Evolutionary conservation across 2,797 vertebrate genomes (phyloP).

Genomic region (Fundulus diaphanus): DNA sequence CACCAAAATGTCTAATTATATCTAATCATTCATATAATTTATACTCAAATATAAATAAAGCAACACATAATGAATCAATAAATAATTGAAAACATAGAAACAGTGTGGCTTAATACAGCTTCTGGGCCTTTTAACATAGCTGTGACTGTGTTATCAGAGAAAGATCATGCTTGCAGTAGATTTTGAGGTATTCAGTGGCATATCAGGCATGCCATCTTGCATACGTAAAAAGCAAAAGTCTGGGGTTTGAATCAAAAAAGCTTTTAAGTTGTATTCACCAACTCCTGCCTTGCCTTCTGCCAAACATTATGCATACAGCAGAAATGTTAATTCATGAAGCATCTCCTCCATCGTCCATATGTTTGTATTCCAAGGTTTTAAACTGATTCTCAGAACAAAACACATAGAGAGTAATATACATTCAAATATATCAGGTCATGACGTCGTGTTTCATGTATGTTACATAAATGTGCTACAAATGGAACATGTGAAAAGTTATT

Average conservation of each 20-base stretch:
- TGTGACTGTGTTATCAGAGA: background rate
- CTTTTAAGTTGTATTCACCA: background rate
- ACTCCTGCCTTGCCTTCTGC: background rate
- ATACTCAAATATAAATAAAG: background rate
- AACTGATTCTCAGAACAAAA: conserved; percentile 16
- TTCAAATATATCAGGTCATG: conserved; percentile 3
- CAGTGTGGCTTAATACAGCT: background rate
- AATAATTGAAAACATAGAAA: background rate
- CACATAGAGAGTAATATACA: background rate
- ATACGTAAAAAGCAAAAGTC: background rate
- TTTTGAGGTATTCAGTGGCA: background rate
- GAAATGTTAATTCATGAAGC: conserved; percentile 6
- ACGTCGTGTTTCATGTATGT: background rate
- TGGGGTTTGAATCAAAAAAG: background rate
- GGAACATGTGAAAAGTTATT: background rate
- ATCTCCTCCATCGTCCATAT: background rate
- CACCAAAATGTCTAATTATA: background rate
- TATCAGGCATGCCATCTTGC: background rate
- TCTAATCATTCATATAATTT: background rate
- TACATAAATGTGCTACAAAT: background rate
- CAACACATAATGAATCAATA: background rate
- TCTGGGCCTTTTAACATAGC: background rate
- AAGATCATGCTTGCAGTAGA: background rate
- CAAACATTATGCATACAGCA: conserved; percentile 1
- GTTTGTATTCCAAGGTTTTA: background rate